Conservation (phyloP, 2,113 vertebrate species). For the Grammomys surdaster region DNA sequence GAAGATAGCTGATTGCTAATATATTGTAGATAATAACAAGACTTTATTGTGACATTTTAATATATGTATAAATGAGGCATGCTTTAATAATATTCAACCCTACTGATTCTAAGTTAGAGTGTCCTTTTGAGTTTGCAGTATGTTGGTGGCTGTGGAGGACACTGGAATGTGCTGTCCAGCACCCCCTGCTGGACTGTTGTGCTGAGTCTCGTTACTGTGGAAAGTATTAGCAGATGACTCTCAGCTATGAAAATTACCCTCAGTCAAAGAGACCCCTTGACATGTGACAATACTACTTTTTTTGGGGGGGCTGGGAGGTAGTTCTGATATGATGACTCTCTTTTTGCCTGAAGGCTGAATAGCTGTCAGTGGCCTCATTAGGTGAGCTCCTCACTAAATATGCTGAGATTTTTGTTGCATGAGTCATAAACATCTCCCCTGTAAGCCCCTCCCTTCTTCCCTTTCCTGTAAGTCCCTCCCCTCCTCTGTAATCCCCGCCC, state of each 20-base stretch:
- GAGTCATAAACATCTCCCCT: not conserved
- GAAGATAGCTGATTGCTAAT: not conserved
- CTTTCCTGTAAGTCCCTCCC: not conserved
- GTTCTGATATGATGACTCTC: not conserved
- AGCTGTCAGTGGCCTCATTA: not conserved
- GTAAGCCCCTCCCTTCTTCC: no score
- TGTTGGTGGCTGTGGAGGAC: fast-evolving
- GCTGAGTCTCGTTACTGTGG: fast-evolving
- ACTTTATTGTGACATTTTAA: not conserved
- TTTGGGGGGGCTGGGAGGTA: not conserved
- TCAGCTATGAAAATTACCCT: not conserved
- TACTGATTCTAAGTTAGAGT: not conserved
- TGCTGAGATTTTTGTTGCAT: not conserved
- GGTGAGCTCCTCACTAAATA: fast-evolving
- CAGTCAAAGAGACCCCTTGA: not conserved
- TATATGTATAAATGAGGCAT: not conserved
- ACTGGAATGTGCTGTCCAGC: no score
- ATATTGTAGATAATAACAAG: not conserved
- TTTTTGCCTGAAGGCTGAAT: not conserved
- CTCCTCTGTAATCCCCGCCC: no score
- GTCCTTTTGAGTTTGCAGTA: not conserved
- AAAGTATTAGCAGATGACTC: not conserved
- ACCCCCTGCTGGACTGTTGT: not conserved
- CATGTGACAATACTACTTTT: not conserved
- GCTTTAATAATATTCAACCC: not conserved